Evolutionary conservation across 1,140 invertebrate species (phyloP).

Genomic region (Homarus americanus): DNA sequence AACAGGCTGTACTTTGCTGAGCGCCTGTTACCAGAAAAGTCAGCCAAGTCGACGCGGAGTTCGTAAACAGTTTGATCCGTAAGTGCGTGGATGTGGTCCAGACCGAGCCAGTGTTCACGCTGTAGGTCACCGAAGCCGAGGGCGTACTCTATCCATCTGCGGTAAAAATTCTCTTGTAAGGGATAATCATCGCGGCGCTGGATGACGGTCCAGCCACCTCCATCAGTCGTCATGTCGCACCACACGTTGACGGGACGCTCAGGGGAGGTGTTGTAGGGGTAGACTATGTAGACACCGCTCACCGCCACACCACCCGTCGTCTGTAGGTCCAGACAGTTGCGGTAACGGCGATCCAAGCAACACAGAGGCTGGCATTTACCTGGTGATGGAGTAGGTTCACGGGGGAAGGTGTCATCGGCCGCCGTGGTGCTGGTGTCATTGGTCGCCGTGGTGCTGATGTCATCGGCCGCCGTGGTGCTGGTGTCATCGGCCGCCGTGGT

Average conservation of each 20-base stretch:
- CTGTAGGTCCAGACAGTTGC: no score
- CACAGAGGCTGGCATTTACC: no score
- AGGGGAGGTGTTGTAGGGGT: not conserved
- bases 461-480: no score
- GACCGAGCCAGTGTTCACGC: not conserved
- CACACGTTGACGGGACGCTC: not conserved
- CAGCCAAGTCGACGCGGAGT: slow-evolving; percentile 75
- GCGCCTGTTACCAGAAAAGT: slow-evolving; percentile 73
- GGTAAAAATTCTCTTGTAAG: slow-evolving; percentile 78
- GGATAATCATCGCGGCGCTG: not conserved
- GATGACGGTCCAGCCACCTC: not conserved
- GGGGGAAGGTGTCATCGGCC: no score
- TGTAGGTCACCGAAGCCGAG: not conserved
- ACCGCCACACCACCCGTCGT: no score
- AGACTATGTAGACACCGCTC: no score
- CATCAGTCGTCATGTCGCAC: not conserved
- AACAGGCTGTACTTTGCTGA: slow-evolving; percentile 74
- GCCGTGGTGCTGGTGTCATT: no score
- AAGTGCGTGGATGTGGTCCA: not conserved
- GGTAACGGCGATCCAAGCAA: no score
- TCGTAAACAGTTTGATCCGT: slow-evolving; percentile 53
- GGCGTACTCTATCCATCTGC: not conserved
- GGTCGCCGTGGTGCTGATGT: no score
- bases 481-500: no score
- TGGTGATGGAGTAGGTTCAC: no score